Evolutionary conservation across 2,888 invertebrate genomes (phyloP).

Genomic region (Aromia moschata): DNA sequence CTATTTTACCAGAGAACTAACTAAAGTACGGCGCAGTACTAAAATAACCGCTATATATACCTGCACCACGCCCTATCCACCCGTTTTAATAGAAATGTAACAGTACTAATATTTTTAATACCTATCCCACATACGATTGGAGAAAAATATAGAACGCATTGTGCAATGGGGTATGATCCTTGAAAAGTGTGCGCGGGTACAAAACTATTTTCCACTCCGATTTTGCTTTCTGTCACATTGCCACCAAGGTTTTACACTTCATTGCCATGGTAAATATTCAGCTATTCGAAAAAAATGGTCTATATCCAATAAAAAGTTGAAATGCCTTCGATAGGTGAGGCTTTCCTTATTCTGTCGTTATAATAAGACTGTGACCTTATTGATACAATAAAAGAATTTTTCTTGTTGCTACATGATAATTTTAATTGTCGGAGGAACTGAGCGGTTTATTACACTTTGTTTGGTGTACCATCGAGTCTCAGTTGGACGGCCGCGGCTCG

Average conservation of each 20-base stretch:
- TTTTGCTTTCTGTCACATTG: slow-evolving; percentile 57
- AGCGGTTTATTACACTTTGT: slow-evolving; percentile 4
- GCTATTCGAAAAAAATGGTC: slow-evolving; percentile 53
- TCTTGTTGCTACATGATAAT: slow-evolving; percentile 17
- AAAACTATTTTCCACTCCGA: slow-evolving; percentile 42
- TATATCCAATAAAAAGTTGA: slow-evolving; percentile 53
- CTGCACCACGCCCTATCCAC: slow-evolving; percentile 57
- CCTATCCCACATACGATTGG: slow-evolving; percentile 60
- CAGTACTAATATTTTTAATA: slow-evolving; percentile 57
- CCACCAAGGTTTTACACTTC: slow-evolving; percentile 59
- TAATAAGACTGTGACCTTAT: slow-evolving; percentile 57
- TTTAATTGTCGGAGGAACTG: slow-evolving; percentile 5
- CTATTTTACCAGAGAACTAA: slow-evolving; percentile 32
- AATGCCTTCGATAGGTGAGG: slow-evolving; percentile 62
- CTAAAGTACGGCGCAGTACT: slow-evolving; percentile 34
- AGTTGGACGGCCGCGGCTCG: neutral
- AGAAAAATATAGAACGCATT: slow-evolving; percentile 51
- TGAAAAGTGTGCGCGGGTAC: slow-evolving; percentile 26
- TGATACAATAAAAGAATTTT: slow-evolving; percentile 34
- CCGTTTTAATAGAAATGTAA: slow-evolving; percentile 59
- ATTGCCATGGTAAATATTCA: slow-evolving; percentile 62
- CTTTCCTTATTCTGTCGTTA: slow-evolving; percentile 58
- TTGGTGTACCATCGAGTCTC: neutral
- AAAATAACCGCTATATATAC: slow-evolving; percentile 53
- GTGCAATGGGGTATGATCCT: slow-evolving; percentile 37